A percentile compares a stretch with the other conserved stretches of the same genome.
phyloP scores from a whole-genome alignment of 2,888 invertebrate genomes.

The Aphidoletes aphidimyza region DNA sequence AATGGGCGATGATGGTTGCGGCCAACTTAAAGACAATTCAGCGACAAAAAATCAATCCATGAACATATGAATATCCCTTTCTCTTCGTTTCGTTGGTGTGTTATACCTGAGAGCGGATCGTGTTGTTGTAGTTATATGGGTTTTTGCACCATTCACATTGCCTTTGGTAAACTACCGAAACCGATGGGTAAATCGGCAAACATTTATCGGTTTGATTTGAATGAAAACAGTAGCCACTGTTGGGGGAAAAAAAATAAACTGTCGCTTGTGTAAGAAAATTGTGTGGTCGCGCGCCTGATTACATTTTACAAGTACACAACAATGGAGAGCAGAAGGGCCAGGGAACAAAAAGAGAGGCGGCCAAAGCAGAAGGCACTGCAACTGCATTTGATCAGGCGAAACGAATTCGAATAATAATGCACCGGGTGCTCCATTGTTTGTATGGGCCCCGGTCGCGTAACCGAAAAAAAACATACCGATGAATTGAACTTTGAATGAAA shows the following conservation, averaged over 20 bases:
- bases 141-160: constrained; percentile 3
- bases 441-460: not conserved
- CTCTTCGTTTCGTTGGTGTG: not conserved
- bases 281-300: constrained; percentile 51
- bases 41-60: constrained; percentile 28
- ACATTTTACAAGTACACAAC: constrained; percentile 41
- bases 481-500: not conserved
- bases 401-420: constrained; percentile 49
- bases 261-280: constrained; percentile 40
- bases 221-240: constrained; percentile 47
- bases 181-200: not conserved
- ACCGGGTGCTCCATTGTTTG: constrained; percentile 39
- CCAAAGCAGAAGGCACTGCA: too few species aligned
- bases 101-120: not conserved
- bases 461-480: not conserved
- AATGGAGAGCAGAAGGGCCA: not conserved
- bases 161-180: not conserved
- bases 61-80: not conserved
- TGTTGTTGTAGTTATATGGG: constrained; percentile 1
- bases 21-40: not conserved
- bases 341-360: not conserved
- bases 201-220: not conserved
- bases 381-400: constrained; percentile 38
- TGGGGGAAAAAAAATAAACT: constrained; percentile 43
- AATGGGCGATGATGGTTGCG: not conserved